Evolutionary conservation across 1,140 invertebrate genomes (phyloP).

Genomic region (Papilio polytes): DNA sequence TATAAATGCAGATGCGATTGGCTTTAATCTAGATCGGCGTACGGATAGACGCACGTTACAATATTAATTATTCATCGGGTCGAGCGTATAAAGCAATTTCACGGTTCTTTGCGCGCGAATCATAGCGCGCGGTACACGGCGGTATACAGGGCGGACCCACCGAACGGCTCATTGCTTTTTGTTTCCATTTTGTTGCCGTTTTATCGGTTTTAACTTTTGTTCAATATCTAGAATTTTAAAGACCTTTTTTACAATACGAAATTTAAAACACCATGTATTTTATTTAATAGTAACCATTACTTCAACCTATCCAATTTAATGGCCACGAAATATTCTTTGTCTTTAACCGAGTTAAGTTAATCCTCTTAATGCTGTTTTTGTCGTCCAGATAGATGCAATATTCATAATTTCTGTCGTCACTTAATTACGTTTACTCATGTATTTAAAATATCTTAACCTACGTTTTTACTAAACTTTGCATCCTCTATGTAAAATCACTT

Average conservation of each 20-base stretch:
- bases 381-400: no score
- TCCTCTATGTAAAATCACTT: no score
- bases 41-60: constrained; percentile 67
- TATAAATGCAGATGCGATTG: constrained; percentile 68
- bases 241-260: neutral
- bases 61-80: constrained; percentile 83
- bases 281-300: neutral
- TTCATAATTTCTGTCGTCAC: no score
- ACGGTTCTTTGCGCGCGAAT: constrained; percentile 79
- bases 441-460: no score
- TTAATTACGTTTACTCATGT: no score
- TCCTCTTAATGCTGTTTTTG: no score
- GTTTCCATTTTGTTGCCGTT: constrained; percentile 22
- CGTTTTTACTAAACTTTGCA: no score
- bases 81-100: constrained; percentile 81
- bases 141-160: constrained; percentile 51
- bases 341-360: no score
- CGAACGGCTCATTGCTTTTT: constrained; percentile 20
- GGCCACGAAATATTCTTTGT: no score
- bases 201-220: constrained; percentile 24
- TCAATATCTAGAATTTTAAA: neutral
- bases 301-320: no score
- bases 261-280: neutral
- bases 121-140: constrained; percentile 61
- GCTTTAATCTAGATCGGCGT: constrained; percentile 57